Evolutionary conservation across 2,888 invertebrate genomes (phyloP).

Genomic region (Rhorus exstirpatorius): DNA sequence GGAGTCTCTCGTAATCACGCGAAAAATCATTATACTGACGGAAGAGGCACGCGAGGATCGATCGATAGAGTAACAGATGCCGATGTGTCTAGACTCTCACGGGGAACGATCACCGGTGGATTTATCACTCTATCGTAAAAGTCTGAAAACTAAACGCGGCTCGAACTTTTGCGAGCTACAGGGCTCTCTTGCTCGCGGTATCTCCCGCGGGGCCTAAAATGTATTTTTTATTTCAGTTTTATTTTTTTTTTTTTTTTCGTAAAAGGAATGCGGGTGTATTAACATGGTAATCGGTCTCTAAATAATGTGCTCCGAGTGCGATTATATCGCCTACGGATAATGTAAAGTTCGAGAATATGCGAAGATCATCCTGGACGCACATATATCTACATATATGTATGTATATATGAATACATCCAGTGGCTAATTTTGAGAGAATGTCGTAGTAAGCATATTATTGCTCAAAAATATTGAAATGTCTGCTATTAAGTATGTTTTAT

Average conservation of each 20-base stretch:
- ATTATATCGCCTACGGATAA: conserved; percentile 60
- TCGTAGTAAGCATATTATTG: conserved; percentile 27
- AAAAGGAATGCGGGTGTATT: conserved; percentile 40
- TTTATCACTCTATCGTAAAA: conserved; percentile 44
- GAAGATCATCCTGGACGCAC: conserved; percentile 5
- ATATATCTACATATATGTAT: neutral
- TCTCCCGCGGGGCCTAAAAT: conserved; percentile 36
- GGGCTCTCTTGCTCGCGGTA: neutral
- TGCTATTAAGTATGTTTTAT: conserved; percentile 3
- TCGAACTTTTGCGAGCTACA: conserved; percentile 36
- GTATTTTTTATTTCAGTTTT: conserved; percentile 15
- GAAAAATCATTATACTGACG: conserved; percentile 38
- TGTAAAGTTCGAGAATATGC: conserved; percentile 31
- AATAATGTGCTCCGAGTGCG: conserved; percentile 55
- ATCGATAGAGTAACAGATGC: conserved; percentile 40
- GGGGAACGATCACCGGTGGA: conserved; percentile 11
- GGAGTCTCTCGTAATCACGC: conserved; percentile 14
- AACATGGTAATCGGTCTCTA: conserved; percentile 59
- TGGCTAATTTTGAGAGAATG: conserved; percentile 7
- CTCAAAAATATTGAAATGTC: conserved; percentile 17
- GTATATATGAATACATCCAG: neutral
- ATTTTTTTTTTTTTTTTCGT: conserved; percentile 14
- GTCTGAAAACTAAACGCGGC: neutral
- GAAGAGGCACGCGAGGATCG: conserved; percentile 51
- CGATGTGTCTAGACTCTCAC: conserved; percentile 10